Base-by-base conservation (phyloP, 1,140 invertebrate genomes). In the Eriosoma lanigerum region DNA sequence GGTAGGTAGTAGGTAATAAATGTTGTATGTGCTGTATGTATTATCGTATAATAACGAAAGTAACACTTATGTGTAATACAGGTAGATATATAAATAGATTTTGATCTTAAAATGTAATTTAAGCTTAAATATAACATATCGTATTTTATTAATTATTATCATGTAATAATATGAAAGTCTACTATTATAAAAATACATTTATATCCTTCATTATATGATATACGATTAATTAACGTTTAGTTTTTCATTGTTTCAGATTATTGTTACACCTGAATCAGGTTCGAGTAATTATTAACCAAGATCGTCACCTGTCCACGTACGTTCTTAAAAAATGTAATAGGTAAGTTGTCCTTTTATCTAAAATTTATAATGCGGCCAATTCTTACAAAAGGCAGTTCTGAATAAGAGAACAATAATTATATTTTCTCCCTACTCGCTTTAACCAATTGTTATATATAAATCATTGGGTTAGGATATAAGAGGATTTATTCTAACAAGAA, bases 191-290 rank as follows among this genome's bases (percentile, higher is more conserved):
- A n/a, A n/a, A n/a, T n/a, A n/a, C n/a, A n/a, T n/a, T n/a, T n/a
- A n/a, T n/a, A n/a, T n/a, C n/a, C n/a, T n/a, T n/a, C n/a, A n/a
- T 3, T 58, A 58, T 24, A 26, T 58, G 4, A 64, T 29, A n/a
- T n/a, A 38, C 29, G 60, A 38, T 9, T 19, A n/a, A 64, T 26
- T 48, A 44, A 26, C 46, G 46, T 48, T 48, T 19, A n/a, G 44
- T 15, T 68, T 68, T 66, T 48, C 3, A 9, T 70, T 70, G 46
- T 70, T 70, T 50, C 46, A 70, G 66, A 70, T 50, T 29, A 29
- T 10, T 70, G n/a, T 38, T 38, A 17, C 24, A 26, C 15, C 24
- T 1, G 1, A 26, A 9, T n/a, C n/a, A n/a, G n/a, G n/a, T n/a
- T n/a, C n/a, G n/a, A n/a, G n/a, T n/a, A n/a, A n/a, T n/a, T n/a